A percentile compares a stretch with the other conserved stretches of the same genome.
Conservation (phyloP, 2,113 vertebrate species). For the Leucosticte australis region DNA sequence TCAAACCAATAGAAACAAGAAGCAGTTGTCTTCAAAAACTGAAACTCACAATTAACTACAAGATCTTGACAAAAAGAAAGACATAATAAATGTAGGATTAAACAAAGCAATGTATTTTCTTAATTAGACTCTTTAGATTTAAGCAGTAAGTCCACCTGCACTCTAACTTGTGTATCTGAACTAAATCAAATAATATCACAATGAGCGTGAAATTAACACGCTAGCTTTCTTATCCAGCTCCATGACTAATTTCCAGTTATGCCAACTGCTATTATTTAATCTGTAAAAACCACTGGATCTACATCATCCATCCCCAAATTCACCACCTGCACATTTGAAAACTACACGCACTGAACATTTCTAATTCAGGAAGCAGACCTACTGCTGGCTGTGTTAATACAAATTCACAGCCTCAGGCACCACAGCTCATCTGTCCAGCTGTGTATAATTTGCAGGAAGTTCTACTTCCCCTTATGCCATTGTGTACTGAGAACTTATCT, state of each 20-base stretch:
- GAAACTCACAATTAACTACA: neutral
- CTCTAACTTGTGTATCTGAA: neutral
- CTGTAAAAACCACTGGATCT: neutral
- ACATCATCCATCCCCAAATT: neutral
- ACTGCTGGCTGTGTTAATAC: constrained; percentile 45
- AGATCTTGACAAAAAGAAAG: neutral
- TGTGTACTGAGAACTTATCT: neutral
- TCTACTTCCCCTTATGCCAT: neutral
- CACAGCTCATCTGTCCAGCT: constrained; percentile 47
- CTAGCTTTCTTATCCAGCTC: neutral
- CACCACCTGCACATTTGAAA: constrained; percentile 16
- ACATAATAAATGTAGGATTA: neutral
- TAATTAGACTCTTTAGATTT: neutral
- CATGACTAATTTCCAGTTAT: neutral
- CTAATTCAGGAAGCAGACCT: constrained; percentile 30
- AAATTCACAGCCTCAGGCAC: constrained; percentile 30
- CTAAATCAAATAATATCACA: neutral
- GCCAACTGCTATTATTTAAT: constrained; percentile 20
- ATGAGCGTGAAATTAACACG: neutral
- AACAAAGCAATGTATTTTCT: neutral
- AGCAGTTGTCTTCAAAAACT: neutral
- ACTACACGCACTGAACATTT: neutral
- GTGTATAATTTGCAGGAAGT: constrained; percentile 40
- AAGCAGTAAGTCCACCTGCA: neutral
- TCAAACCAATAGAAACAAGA: neutral